Base-by-base conservation (phyloP, 92 coral and sea anemone species). In the Heteractis magnifica region DNA sequence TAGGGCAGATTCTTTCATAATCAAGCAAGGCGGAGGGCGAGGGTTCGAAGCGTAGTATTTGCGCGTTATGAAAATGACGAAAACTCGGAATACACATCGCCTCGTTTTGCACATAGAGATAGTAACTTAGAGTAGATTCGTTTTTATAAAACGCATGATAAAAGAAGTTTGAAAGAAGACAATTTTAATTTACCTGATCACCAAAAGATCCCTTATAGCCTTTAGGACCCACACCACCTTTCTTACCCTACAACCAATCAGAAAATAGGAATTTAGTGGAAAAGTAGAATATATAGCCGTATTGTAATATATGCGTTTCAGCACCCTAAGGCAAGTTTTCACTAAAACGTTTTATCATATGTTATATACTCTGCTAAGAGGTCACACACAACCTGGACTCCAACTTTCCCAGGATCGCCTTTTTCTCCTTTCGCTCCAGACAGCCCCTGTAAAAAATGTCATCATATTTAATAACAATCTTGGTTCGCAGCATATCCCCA, bases 321-420 rank as follows among this genome's bases (percentile, higher is more conserved):
- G 62, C 62, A 56, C 15, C 14, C 62, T 56, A 56, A 13, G 62
- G 34, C 34, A 56, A 18, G 14, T 13, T 0, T 56, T 56, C 3
- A 10, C 4, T 8, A 56, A 56, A 16, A 64, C 7, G 26, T 16
- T 16, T 15, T 64, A 64, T n/a, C n/a, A 21, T 26, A 64, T 64
- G n/a, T 15, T 64, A 64, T 18, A 14, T 64, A 16, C 15, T 64
- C n/a, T 16, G 8, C 10, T 75, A 8, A 53, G 6, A 8, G 10
- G 12, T 62, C 50, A 44, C 7, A 73, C 50, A 44, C 7, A 73
- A 90, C 93, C 91, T 84, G 79, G 59, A 53, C 73, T 26, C 93
- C 93, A 71, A 52, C 65, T 41, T 65, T 80, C 60, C 93, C 93
- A 77, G 79, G 84, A 44, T 80, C 77, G 62, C 93, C 93, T 88